Conservation (phyloP, 2,113 vertebrate species). For the Caloenas nicobarica region DNA sequence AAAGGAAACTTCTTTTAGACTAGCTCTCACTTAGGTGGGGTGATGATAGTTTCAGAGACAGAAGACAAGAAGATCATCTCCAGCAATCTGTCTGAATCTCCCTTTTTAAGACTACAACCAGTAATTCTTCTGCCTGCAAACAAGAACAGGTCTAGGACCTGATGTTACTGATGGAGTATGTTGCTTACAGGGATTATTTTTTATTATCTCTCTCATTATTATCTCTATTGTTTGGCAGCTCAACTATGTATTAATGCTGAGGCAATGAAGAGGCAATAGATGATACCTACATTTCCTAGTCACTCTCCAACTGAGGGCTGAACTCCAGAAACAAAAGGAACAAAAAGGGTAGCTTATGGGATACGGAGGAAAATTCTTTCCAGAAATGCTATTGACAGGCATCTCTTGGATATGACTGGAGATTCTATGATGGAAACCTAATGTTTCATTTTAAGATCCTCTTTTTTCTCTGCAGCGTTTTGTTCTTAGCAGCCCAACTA, state of each 20-base stretch:
- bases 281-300: neutral
- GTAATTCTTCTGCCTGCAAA: neutral
- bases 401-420: neutral
- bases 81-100: accelerated
- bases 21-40: neutral
- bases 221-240: neutral
- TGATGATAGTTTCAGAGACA: neutral
- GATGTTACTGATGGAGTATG: neutral
- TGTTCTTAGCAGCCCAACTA: neutral
- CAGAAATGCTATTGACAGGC: neutral
- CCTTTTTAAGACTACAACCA: neutral
- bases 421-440: neutral
- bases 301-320: accelerated
- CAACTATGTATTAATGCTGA: neutral
- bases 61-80: neutral
- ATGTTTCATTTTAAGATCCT: neutral
- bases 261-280: neutral
- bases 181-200: neutral
- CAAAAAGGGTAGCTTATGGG: neutral
- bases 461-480: neutral
- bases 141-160: neutral
- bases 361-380: neutral
- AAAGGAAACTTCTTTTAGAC: neutral
- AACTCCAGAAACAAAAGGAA: neutral
- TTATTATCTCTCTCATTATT: neutral